A percentile compares a stretch with the other conserved stretches of the same genome.
These are phyloP conservation scores for Caretta caretta DNA, from an alignment of 2,113 vertebrate genomes.

Conservation along the genomic window DNA sequence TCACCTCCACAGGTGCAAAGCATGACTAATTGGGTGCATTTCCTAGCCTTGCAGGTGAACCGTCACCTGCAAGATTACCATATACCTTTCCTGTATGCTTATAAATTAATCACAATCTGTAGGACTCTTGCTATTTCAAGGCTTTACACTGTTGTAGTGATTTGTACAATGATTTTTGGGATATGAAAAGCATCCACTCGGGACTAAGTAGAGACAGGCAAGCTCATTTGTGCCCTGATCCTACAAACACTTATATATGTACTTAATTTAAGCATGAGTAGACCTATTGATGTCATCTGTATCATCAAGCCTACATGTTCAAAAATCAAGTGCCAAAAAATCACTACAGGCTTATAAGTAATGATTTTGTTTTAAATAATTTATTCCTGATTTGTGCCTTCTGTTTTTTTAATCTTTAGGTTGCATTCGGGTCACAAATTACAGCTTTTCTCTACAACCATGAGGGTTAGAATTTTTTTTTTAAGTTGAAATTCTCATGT, in stretches of 20 bases:
- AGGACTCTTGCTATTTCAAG: no score
- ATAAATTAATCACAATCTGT: no score
- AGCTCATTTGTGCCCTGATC: no score
- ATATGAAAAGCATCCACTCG: not conserved
- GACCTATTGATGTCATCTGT: not conserved
- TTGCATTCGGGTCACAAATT: not conserved
- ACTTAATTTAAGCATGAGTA: no score
- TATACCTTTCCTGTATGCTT: no score
- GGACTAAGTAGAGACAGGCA: no score
- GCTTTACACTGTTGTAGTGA: not conserved
- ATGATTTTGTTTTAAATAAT: no score
- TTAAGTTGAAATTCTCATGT: not conserved
- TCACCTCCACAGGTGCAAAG: no score
- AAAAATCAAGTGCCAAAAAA: not conserved
- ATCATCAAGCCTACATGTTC: not conserved
- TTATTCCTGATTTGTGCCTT: not conserved
- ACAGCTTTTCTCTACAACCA: not conserved
- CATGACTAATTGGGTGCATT: no score
- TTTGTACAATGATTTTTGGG: not conserved
- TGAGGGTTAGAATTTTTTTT: not conserved
- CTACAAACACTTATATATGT: no score
- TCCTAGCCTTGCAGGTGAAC: no score
- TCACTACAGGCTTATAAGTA: not conserved
- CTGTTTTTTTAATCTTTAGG: not conserved
- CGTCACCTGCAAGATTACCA: no score